Evolutionary conservation across 1,140 invertebrate species (phyloP), one percentile per base, ranked within the genome.

Genomic region (Drosophila persimilis): DNA sequence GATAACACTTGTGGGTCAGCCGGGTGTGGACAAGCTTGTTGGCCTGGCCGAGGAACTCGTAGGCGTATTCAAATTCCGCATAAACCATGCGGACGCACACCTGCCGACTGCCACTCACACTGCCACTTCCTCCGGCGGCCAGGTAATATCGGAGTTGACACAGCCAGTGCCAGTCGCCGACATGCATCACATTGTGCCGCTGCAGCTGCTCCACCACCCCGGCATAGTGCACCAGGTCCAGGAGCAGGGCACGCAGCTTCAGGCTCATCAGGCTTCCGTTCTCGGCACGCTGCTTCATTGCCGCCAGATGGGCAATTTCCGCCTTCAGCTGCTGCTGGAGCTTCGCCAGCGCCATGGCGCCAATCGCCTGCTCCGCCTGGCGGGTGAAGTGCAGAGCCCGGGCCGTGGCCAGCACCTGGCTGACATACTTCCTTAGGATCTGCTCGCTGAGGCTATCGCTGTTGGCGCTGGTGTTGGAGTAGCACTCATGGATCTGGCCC

Each of bases 1-100:
- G 93, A 92, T 98, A 99, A 91, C 98, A 99, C 90, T 98, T 97
- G 90, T 99, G 98, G 2, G 98, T 99, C 15, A 99, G 93, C 17
- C 96, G 95, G 0, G 98, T 99, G 84, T 98, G 95, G 0, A 99
- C 98, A 56, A 99, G 93, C 92, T 97, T 97, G 46, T 95, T 94
- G 44, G 95, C 94, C 92, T 97, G 97, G 17, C 98, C 98, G 88
- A 99, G 96, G 92, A 99, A 99, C 92, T 99, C 99, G 92, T 98
- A 99, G 6, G 97, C 97, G 91, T 99, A 99, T 35, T 95, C 93
- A 93, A 99, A 98, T 92, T 97, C 94, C 3, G 98, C 96, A 90
- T 97, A 96, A 3, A 96, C 98, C 95, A 95, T 96, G 91, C 93
- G 94, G 13, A 95, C 92, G 13, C 93, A 91, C 3, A 95, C 92